Evolutionary conservation across 2,797 vertebrate species (phyloP), one percentile per base, ranked within the genome.

Genomic region (Poeciliopsis paucimaculata): DNA sequence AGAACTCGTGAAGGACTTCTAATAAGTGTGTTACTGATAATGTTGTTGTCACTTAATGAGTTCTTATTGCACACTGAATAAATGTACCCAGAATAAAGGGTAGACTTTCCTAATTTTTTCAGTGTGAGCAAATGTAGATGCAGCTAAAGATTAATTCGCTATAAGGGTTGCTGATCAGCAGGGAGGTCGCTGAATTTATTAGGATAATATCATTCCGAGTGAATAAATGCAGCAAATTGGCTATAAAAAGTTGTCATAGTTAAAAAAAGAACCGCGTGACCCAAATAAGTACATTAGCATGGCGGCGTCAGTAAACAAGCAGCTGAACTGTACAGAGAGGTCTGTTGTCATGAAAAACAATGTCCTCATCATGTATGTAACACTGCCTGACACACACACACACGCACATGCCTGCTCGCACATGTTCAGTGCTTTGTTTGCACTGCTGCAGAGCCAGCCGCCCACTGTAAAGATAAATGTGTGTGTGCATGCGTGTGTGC

Each of bases 201-300:
- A 79, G 74, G 77, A 85, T 90, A 73, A 84, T 89, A 74, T 86
- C 73, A 77, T 93, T 91, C 91, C 41, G 82, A 83, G 75, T 90
- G 83, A 91, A 86, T 90, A 88, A 92, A 87, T 78, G 75, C 68
- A 16, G 26, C 79, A 82, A 85, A 84, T 84, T 34, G 73, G 74
- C 84, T 76, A 53, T 28, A 76, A 77, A 87, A 23, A 71, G 82
- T 75, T 76, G 81, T 87, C 80, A 78, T 89, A 88, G 82, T 88
- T 88, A 13, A 31, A 1, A 73, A 73, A 81, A 82, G 90, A 93
- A 93, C 92, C 75, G 88, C 49, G 46, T 90, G 92, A 93, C 93
- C 90, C 68, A 64, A 78, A 76, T 84, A 89, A 92, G 90, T 85
- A 86, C 88, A 93, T 93, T 93, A 93, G 90, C 88, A 88, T 84